Percentiles rank a stretch among this genome's conserved stretches.
phyloP scores from a whole-genome alignment of 2,113 vertebrate genomes.

The Thamnophis sirtalis region DNA sequence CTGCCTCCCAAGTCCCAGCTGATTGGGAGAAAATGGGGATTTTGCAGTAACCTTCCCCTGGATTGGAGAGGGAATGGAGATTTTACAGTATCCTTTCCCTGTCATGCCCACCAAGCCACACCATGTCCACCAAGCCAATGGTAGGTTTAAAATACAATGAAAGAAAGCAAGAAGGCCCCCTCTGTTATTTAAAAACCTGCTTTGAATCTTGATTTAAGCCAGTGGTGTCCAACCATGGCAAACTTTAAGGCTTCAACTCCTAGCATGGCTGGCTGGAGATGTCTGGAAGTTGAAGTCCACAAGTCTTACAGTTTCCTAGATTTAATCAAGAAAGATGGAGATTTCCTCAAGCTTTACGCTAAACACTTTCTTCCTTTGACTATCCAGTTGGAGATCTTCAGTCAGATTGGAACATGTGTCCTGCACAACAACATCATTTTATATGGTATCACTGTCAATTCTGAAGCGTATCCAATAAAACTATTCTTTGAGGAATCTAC shows the following conservation, averaged over 20 bases:
- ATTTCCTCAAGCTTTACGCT: not conserved
- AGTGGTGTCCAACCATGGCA: not conserved
- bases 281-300: not conserved
- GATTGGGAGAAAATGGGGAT: too few species aligned
- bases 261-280: not conserved
- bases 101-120: too few species aligned
- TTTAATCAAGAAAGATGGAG: slow-evolving; percentile 15
- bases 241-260: not conserved
- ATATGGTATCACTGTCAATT: not conserved
- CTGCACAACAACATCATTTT: accelerated
- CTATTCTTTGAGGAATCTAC: too few species aligned
- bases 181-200: not conserved
- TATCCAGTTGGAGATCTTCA: accelerated
- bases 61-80: too few species aligned
- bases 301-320: not conserved
- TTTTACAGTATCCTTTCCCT: too few species aligned
- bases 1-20: too few species aligned
- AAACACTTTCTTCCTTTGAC: not conserved
- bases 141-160: not conserved
- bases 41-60: too few species aligned
- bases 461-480: too few species aligned
- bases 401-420: not conserved
- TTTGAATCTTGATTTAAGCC: slow-evolving; percentile 17
- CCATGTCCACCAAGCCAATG: too few species aligned
- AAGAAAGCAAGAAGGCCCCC: not conserved